A percentile compares a stretch with the other conserved stretches of the same genome.
phyloP scores from a whole-genome alignment of 1,140 invertebrate species.

The Hesperophylax magnus region DNA sequence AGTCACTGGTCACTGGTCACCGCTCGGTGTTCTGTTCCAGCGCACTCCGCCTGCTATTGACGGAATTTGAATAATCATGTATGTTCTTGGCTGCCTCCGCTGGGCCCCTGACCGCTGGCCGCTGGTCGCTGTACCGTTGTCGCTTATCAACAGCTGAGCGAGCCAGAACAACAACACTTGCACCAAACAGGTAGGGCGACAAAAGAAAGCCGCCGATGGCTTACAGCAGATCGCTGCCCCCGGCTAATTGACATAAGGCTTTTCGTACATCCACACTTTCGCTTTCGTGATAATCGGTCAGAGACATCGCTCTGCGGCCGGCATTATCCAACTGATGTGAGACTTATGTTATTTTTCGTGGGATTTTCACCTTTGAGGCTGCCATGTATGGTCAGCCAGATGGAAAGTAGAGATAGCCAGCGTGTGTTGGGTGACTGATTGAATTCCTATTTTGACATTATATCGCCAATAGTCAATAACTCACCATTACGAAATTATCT shows the following conservation, averaged over 20 bases:
- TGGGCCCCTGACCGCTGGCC: no score
- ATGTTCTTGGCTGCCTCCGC: background rate
- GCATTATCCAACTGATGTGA: background rate
- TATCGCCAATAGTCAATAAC: background rate
- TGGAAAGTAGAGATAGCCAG: constrained; percentile 30
- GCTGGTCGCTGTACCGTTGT: constrained; percentile 10
- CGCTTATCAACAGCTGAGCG: constrained; percentile 30
- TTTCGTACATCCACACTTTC: constrained; percentile 33
- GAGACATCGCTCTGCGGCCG: constrained; percentile 10
- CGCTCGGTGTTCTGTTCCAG: background rate
- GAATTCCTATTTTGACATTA: constrained; percentile 21
- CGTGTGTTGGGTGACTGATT: constrained; percentile 8
- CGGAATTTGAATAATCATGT: constrained; percentile 33
- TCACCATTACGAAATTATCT: background rate
- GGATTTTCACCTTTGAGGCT: constrained; percentile 36
- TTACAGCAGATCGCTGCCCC: background rate
- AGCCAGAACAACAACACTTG: background rate
- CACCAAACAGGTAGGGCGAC: constrained; percentile 9
- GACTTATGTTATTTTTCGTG: constrained; percentile 14
- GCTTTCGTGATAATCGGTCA: constrained; percentile 35
- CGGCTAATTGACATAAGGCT: constrained; percentile 8
- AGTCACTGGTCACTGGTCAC: background rate
- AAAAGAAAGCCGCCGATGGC: constrained; percentile 36
- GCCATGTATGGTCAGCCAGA: constrained; percentile 20
- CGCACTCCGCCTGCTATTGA: background rate